These are phyloP conservation scores for Drosophila maculinotata DNA, from an alignment of 2,888 invertebrate species.

Conservation along the genomic window DNA sequence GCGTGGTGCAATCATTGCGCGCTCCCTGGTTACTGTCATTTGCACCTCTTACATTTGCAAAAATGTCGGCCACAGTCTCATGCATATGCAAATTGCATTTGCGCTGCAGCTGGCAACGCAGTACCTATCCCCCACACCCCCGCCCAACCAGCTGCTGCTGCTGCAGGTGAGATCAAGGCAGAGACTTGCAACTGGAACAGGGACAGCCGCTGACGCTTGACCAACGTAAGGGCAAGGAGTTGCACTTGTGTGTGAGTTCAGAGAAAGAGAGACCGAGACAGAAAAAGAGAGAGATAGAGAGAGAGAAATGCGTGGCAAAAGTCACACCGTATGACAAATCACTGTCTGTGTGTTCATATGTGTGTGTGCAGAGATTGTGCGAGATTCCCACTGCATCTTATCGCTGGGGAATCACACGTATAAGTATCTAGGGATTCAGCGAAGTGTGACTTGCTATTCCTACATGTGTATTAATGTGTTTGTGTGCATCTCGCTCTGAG, in stretches of 20 bases:
- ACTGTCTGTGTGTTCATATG: constrained; percentile 10
- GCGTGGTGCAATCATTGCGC: constrained; percentile 65
- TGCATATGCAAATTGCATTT: constrained; percentile 81
- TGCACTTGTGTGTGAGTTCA: constrained; percentile 24
- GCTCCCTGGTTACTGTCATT: constrained; percentile 73
- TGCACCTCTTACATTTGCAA: constrained; percentile 80
- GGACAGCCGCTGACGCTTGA: constrained; percentile 53
- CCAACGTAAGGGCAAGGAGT: constrained; percentile 64
- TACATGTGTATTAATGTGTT: background rate
- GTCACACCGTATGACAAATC: constrained; percentile 66
- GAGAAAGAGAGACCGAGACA: background rate
- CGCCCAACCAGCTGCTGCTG: too few relatives aligned
- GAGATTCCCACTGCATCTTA: constrained; percentile 11
- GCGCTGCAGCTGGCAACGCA: constrained; percentile 31
- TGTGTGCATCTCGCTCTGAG: background rate
- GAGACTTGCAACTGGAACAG: constrained; percentile 26
- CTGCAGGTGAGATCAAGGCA: constrained; percentile 44
- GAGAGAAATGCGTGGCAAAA: constrained; percentile 55
- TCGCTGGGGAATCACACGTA: constrained; percentile 15
- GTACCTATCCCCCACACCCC: background rate
- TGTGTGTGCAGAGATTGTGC: constrained; percentile 21
- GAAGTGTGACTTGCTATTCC: constrained; percentile 4
- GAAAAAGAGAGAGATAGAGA: background rate
- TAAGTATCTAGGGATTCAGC: constrained; percentile 24
- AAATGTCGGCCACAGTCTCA: constrained; percentile 79